These are phyloP conservation scores for Phataginus tricuspis DNA, from an alignment of 2,797 vertebrate genomes.

Conservation along the genomic window DNA sequence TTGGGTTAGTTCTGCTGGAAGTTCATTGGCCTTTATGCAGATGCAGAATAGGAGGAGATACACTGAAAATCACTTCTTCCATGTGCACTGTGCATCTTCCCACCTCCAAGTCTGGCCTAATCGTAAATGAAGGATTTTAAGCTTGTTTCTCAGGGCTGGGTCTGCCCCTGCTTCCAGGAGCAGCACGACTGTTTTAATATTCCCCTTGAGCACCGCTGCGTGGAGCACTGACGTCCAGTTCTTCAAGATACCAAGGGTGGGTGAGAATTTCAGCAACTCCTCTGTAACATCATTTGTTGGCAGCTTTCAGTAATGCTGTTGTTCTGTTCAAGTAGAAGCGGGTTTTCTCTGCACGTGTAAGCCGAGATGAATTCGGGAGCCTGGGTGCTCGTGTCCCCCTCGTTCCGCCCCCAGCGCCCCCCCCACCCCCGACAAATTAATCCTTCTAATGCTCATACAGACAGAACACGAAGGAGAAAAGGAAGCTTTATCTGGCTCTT, in stretches of 20 bases:
- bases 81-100: background rate
- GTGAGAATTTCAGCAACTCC: slow-evolving; percentile 97
- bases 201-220: slow-evolving; percentile 93
- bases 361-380: background rate
- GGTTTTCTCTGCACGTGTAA: accelerated
- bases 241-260: slow-evolving; percentile 95
- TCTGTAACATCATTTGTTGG: slow-evolving; percentile 94
- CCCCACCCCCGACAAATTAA: background rate
- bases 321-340: slow-evolving; percentile 89
- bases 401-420: background rate
- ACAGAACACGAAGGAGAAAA: background rate
- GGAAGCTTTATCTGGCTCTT: background rate
- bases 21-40: slow-evolving; percentile 86
- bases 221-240: slow-evolving; percentile 96
- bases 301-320: slow-evolving; percentile 96
- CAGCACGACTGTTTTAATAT: slow-evolving; percentile 88
- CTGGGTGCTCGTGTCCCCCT: accelerated
- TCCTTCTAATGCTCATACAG: background rate
- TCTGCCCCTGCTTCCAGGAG: slow-evolving; percentile 94
- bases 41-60: background rate
- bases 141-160: slow-evolving; percentile 91
- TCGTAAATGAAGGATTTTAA: background rate
- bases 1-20: slow-evolving; percentile 95
- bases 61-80: background rate
- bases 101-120: background rate